Evolutionary conservation across 2,888 invertebrate genomes (phyloP).

Genomic region (Mythimna loreyi): DNA sequence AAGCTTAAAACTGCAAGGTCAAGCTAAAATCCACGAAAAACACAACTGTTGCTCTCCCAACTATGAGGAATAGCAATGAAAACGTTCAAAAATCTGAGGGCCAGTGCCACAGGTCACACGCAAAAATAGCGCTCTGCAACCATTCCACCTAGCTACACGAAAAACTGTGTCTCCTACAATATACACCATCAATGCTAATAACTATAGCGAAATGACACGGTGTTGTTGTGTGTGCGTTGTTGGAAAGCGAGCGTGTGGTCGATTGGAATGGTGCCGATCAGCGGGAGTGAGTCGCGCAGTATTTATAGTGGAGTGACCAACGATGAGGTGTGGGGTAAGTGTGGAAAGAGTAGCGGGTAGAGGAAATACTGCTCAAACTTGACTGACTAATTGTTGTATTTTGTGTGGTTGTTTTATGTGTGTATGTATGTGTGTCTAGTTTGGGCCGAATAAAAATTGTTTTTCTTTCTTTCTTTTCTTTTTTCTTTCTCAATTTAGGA

Average conservation of each 20-base stretch:
- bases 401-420: too few relatives aligned
- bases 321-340: conserved; percentile 60
- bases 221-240: conserved; percentile 56
- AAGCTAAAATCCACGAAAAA: conserved; percentile 5
- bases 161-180: conserved; percentile 52
- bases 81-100: conserved; percentile 69
- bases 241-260: conserved; percentile 65
- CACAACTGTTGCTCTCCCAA: neutral
- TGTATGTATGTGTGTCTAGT: too few relatives aligned
- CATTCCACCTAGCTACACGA: conserved; percentile 53
- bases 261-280: conserved; percentile 84
- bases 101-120: conserved; percentile 67
- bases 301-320: conserved; percentile 82
- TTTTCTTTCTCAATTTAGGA: too few relatives aligned
- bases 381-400: too few relatives aligned
- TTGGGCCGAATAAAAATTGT: too few relatives aligned
- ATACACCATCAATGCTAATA: conserved; percentile 43
- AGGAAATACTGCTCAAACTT: neutral
- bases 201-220: conserved; percentile 58
- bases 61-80: conserved; percentile 47
- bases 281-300: conserved; percentile 80
- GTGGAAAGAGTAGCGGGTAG: conserved; percentile 27
- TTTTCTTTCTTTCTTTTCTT: too few relatives aligned
- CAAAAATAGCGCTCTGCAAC: conserved; percentile 67
- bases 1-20: neutral